Percentiles rank a stretch among this genome's conserved stretches.
Conservation (phyloP, 2,113 vertebrate species). For the Psittacula cyanocephala region DNA sequence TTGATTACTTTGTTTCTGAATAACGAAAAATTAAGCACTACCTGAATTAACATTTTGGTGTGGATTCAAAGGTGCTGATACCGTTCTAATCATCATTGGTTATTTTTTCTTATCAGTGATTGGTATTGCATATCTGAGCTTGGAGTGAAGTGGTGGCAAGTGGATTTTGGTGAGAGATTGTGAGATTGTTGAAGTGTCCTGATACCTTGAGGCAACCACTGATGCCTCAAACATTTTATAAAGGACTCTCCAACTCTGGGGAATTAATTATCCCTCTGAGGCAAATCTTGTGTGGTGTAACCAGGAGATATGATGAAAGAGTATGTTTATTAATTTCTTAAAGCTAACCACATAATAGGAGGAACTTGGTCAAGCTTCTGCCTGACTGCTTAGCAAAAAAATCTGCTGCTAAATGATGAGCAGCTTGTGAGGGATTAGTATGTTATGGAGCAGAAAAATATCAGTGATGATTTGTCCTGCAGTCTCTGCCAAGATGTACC, state of each 20-base stretch:
- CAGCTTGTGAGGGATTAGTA: not conserved
- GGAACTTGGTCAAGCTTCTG: not conserved
- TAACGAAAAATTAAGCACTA: not conserved
- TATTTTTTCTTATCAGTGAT: not conserved
- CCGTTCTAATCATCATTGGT: not conserved
- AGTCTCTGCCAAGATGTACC: not conserved
- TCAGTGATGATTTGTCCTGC: not conserved
- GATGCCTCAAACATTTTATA: not conserved
- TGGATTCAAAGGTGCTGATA: not conserved
- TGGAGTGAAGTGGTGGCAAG: not conserved
- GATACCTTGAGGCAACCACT: not conserved
- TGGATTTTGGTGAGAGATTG: not conserved
- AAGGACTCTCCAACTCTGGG: not conserved
- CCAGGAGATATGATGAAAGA: not conserved
- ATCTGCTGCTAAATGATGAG: not conserved
- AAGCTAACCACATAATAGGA: not conserved
- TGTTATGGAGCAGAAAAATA: not conserved
- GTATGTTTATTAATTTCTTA: not conserved
- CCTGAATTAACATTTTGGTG: not conserved
- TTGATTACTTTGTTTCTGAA: not conserved
- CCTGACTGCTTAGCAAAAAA: not conserved
- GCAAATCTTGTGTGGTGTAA: not conserved
- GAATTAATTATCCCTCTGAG: constrained; percentile 1
- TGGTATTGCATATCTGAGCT: not conserved
- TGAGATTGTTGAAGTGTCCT: not conserved